Conservation (phyloP, 2,113 vertebrate genomes). For the Pungitius pungitius region DNA sequence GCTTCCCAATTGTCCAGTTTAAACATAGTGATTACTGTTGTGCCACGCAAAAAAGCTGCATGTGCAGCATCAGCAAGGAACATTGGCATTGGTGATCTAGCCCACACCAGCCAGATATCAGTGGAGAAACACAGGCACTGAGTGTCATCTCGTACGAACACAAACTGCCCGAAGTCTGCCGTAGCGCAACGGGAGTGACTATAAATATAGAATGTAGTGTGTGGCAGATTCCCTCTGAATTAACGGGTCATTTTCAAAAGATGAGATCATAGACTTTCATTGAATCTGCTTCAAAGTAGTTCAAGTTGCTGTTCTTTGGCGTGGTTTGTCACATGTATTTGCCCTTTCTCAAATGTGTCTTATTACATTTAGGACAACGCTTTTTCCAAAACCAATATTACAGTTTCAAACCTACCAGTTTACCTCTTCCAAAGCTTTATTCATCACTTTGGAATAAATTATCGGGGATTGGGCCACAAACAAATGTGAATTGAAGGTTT, state of each 20-base stretch:
- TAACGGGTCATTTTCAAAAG: background rate
- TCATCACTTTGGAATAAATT: background rate
- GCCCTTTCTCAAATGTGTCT: background rate
- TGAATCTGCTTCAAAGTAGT: slow-evolving; percentile 1
- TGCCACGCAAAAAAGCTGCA: slow-evolving; percentile 23
- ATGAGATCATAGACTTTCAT: background rate
- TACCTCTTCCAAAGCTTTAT: slow-evolving; percentile 5
- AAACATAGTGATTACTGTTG: slow-evolving; percentile 40
- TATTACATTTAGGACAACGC: slow-evolving; percentile 3
- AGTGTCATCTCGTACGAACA: background rate
- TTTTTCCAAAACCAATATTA: slow-evolving; percentile 31
- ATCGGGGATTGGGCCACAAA: slow-evolving; percentile 2
- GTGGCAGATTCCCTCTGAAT: background rate
- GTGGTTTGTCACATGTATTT: background rate
- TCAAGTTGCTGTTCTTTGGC: background rate
- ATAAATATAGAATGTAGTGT: background rate
- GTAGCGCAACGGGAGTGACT: background rate
- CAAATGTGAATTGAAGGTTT: background rate
- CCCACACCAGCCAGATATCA: slow-evolving; percentile 30
- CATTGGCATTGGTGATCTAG: slow-evolving; percentile 13
- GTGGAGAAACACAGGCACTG: slow-evolving; percentile 24
- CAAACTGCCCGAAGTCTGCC: background rate
- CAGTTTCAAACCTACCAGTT: slow-evolving; percentile 31
- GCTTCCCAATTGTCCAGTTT: slow-evolving; percentile 9
- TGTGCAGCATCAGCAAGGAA: slow-evolving; percentile 22